A percentile compares a stretch with the other conserved stretches of the same genome.
These are phyloP conservation scores for Drosophila mimetica DNA, from an alignment of 2,888 invertebrate genomes.

Conservation along the genomic window DNA sequence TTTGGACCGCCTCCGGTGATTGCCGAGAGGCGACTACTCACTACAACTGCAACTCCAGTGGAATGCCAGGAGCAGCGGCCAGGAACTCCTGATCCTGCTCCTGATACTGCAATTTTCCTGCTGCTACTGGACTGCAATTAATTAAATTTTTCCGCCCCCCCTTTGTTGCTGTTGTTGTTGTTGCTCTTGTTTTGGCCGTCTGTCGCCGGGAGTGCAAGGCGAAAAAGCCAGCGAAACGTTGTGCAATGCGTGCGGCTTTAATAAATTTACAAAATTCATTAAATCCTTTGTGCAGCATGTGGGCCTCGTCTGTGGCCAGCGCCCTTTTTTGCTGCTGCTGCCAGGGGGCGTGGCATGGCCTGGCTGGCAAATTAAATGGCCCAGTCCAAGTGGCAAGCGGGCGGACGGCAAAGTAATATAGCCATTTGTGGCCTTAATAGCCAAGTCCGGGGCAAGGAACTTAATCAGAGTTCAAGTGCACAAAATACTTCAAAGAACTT, in stretches of 20 bases:
- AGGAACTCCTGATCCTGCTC: constrained; percentile 15
- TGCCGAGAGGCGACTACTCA: constrained; percentile 42
- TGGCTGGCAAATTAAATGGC: constrained; percentile 26
- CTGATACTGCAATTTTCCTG: constrained; percentile 42
- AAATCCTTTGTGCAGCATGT: constrained; percentile 57
- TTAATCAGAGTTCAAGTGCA: constrained; percentile 10
- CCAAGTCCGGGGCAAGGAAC: constrained; percentile 15
- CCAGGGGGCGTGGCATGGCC: constrained; percentile 1
- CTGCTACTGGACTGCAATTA: constrained; percentile 66
- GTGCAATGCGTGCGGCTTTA: constrained; percentile 64
- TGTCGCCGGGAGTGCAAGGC: constrained; percentile 31
- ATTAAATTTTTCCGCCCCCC: constrained; percentile 66
- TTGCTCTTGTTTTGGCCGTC: constrained; percentile 18
- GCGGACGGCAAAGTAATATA: constrained; percentile 29
- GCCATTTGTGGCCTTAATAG: constrained; percentile 39
- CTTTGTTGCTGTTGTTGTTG: not conserved
- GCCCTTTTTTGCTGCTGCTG: not conserved
- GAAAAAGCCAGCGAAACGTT: constrained; percentile 28
- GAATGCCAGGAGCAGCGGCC: constrained; percentile 22
- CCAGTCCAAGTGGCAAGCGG: constrained; percentile 16
- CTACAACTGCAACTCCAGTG: not conserved
- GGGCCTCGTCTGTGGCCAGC: constrained; percentile 17
- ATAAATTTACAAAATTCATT: constrained; percentile 71
- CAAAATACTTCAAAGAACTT: not conserved
- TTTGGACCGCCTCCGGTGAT: constrained; percentile 69